A percentile compares a stretch with the other conserved stretches of the same genome.
These are phyloP conservation scores for Antheraea pernyi DNA, from an alignment of 1,140 invertebrate species.

Conservation along the genomic window DNA sequence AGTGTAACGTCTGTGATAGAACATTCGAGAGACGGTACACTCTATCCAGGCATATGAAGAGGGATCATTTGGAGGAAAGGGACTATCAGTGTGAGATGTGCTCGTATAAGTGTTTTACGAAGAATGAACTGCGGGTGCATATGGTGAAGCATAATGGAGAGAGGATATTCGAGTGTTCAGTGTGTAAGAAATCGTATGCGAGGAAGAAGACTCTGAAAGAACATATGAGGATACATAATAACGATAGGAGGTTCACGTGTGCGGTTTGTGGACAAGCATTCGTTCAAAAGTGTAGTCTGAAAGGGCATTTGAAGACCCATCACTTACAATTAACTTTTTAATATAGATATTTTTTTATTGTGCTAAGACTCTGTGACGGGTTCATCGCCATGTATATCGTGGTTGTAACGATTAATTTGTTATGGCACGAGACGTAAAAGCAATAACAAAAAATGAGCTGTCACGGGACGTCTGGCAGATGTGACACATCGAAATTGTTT, in stretches of 20 bases:
- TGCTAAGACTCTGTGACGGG: too few species aligned
- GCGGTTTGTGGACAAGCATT: constrained; percentile 38
- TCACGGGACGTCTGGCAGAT: too few species aligned
- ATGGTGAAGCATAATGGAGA: constrained; percentile 77
- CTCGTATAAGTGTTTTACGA: constrained; percentile 56
- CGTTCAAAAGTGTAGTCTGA: constrained; percentile 43
- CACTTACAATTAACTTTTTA: constrained; percentile 19
- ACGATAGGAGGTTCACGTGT: constrained; percentile 40
- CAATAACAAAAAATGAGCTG: too few species aligned
- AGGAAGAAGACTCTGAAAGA: constrained; percentile 80
- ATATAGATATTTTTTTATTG: not conserved
- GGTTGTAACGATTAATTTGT: too few species aligned
- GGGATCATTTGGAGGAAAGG: constrained; percentile 58
- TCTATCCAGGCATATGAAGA: constrained; percentile 50
- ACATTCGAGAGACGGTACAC: constrained; percentile 43
- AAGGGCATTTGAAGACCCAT: constrained; percentile 36
- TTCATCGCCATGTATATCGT: too few species aligned
- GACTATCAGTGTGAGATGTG: constrained; percentile 60
- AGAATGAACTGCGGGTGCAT: constrained; percentile 64
- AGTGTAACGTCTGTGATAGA: constrained; percentile 61
- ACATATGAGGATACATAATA: constrained; percentile 84
- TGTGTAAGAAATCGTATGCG: constrained; percentile 72
- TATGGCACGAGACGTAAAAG: too few species aligned
- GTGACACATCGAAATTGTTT: too few species aligned
- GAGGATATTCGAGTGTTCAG: constrained; percentile 76